Evolutionary conservation across 1,140 invertebrate genomes (phyloP).

Genomic region (Danaus plexippus): DNA sequence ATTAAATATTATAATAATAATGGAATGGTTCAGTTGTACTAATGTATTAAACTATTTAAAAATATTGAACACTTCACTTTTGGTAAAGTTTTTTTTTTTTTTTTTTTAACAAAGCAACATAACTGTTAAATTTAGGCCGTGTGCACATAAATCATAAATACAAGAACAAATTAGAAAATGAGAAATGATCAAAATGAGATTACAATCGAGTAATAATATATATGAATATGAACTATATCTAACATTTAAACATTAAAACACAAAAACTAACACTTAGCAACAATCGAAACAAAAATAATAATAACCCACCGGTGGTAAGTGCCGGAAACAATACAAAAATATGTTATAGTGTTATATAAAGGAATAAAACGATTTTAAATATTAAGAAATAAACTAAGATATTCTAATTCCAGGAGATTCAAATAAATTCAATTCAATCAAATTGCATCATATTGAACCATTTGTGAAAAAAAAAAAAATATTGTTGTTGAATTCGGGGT

Average conservation of each 20-base stretch:
- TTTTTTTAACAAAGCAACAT: slow-evolving; percentile 15
- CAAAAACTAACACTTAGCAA: slow-evolving; percentile 27
- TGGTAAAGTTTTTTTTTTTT: slow-evolving; percentile 34
- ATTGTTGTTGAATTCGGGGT: not conserved
- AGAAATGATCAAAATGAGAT: slow-evolving; percentile 50
- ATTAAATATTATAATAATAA: slow-evolving; percentile 24
- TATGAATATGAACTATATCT: slow-evolving; percentile 17
- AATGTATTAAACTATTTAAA: slow-evolving; percentile 29
- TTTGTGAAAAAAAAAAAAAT: slow-evolving; percentile 10
- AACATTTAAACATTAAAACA: slow-evolving; percentile 25
- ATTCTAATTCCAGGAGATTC: slow-evolving; percentile 38
- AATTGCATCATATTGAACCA: slow-evolving; percentile 20
- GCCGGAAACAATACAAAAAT: slow-evolving; percentile 13
- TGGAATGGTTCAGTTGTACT: slow-evolving; percentile 62
- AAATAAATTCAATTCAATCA: slow-evolving; percentile 33
- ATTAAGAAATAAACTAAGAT: slow-evolving; percentile 26
- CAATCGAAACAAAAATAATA: slow-evolving; percentile 20
- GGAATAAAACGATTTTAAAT: slow-evolving; percentile 21
- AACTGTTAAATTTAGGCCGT: slow-evolving; percentile 24
- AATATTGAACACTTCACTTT: slow-evolving; percentile 50
- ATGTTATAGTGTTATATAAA: slow-evolving; percentile 16
- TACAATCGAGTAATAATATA: slow-evolving; percentile 47
- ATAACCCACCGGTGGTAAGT: slow-evolving; percentile 36
- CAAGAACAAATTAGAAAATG: slow-evolving; percentile 16
- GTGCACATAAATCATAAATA: slow-evolving; percentile 15